phyloP scores from a whole-genome alignment of 2,888 invertebrate genomes.

The Ptychoptera contaminata region DNA sequence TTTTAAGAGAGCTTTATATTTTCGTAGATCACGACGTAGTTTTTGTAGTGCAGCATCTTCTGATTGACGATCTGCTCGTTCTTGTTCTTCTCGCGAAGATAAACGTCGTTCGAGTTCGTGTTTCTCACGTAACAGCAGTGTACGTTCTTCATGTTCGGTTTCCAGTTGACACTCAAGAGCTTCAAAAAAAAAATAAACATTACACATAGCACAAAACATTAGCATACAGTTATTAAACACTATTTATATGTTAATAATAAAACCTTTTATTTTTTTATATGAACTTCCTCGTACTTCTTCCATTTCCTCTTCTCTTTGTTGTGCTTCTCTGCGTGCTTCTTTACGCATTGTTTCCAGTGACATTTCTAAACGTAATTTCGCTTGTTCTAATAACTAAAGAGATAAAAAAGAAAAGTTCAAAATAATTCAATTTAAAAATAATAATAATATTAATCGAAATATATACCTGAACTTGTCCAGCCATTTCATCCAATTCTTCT shows the following conservation, averaged over 20 bases:
- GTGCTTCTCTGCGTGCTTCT: constrained; percentile 75
- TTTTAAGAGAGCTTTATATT: constrained; percentile 75
- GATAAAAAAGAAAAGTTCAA: not conserved
- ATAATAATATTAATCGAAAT: not conserved
- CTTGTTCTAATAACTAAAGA: constrained; percentile 68
- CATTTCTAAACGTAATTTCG: constrained; percentile 88
- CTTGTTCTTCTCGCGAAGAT: constrained; percentile 60
- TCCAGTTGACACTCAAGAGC: constrained; percentile 82
- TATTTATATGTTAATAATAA: too few relatives aligned
- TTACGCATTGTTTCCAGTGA: constrained; percentile 81
- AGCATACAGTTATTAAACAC: too few relatives aligned
- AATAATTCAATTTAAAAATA: not conserved
- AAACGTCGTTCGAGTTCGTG: constrained; percentile 81
- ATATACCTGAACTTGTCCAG: constrained; percentile 61
- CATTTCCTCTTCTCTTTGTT: constrained; percentile 82
- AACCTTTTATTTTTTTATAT: constrained; percentile 81
- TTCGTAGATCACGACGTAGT: constrained; percentile 70
- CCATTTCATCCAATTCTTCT: constrained; percentile 90
- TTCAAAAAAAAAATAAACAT: constrained; percentile 31
- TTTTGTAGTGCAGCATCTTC: constrained; percentile 56
- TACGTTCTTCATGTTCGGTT: constrained; percentile 84
- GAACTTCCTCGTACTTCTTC: constrained; percentile 82
- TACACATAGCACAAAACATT: too few relatives aligned
- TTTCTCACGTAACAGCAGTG: constrained; percentile 69
- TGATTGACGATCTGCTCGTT: constrained; percentile 52